Conservation (phyloP, 2,888 invertebrate genomes). For the Aphrophora alni region DNA sequence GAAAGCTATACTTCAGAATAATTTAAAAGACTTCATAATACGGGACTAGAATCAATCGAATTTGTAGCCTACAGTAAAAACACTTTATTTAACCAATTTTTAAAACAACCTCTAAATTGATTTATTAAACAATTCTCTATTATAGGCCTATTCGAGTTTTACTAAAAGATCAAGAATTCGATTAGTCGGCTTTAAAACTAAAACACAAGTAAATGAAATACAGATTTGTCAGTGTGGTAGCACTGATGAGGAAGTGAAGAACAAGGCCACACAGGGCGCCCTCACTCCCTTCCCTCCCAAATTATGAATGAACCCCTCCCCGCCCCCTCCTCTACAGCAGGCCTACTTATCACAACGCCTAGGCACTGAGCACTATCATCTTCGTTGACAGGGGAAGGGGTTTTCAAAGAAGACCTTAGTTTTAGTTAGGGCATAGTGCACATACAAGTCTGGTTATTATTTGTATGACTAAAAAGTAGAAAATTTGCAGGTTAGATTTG, state of each 20-base stretch:
- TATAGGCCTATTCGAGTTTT: too few species aligned
- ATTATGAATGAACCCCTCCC: background rate
- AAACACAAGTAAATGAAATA: background rate
- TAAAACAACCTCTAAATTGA: too few species aligned
- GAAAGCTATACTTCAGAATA: too few species aligned
- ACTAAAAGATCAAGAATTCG: background rate
- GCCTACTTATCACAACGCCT: background rate
- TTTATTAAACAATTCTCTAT: too few species aligned
- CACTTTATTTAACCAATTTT: too few species aligned
- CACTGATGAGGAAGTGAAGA: slow-evolving; percentile 2
- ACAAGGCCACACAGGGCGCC: background rate
- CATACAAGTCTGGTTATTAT: background rate
- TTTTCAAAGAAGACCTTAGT: background rate
- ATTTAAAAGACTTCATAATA: too few species aligned
- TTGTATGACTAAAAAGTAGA: background rate
- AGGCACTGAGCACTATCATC: background rate
- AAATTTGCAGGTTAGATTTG: too few species aligned
- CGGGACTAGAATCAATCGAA: too few species aligned
- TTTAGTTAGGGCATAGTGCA: background rate
- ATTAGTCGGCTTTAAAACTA: background rate
- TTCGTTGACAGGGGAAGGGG: background rate
- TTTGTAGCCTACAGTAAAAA: too few species aligned
- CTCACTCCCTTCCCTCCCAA: background rate
- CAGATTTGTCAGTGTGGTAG: background rate
- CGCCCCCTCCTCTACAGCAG: background rate